A percentile compares a stretch with the other conserved stretches of the same genome.
Conservation (phyloP, 2,113 vertebrate species). For the Mastomys coucha region DNA sequence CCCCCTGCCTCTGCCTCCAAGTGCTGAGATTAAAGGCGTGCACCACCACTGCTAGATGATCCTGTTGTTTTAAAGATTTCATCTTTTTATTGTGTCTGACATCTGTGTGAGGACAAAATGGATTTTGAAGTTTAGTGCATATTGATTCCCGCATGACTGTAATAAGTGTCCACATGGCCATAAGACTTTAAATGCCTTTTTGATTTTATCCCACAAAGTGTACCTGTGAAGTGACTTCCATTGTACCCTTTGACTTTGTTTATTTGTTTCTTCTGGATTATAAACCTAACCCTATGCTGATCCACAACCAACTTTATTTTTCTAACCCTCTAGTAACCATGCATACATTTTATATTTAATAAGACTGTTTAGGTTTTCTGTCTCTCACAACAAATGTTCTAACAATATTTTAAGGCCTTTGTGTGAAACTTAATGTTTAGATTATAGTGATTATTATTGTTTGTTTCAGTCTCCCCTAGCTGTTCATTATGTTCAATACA, state of each 20-base stretch:
- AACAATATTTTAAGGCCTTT: slow-evolving; percentile 67
- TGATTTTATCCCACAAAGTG: not conserved
- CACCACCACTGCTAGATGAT: too few species aligned
- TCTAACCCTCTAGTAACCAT: slow-evolving; percentile 11
- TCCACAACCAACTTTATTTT: not conserved
- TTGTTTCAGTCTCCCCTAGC: slow-evolving; percentile 68
- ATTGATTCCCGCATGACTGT: not conserved
- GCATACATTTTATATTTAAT: slow-evolving; percentile 57
- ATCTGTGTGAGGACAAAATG: not conserved
- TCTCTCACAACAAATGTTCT: slow-evolving; percentile 61
- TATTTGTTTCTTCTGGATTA: slow-evolving; percentile 27
- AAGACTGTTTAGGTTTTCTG: slow-evolving; percentile 51
- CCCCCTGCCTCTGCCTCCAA: too few species aligned
- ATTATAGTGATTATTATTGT: slow-evolving; percentile 69
- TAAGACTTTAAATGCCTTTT: not conserved
- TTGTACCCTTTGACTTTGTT: not conserved
- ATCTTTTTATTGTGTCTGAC: not conserved
- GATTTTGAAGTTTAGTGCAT: slow-evolving; percentile 17
- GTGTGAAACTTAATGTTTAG: slow-evolving; percentile 72
- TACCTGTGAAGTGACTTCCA: slow-evolving; percentile 20
- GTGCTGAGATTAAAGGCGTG: too few species aligned
- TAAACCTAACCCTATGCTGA: not conserved
- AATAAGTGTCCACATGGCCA: not conserved
- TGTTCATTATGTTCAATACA: slow-evolving; percentile 56
- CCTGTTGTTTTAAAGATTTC: not conserved